These are phyloP conservation scores for Enhydra lutris DNA, from an alignment of 2,113 vertebrate genomes.

Conservation along the genomic window DNA sequence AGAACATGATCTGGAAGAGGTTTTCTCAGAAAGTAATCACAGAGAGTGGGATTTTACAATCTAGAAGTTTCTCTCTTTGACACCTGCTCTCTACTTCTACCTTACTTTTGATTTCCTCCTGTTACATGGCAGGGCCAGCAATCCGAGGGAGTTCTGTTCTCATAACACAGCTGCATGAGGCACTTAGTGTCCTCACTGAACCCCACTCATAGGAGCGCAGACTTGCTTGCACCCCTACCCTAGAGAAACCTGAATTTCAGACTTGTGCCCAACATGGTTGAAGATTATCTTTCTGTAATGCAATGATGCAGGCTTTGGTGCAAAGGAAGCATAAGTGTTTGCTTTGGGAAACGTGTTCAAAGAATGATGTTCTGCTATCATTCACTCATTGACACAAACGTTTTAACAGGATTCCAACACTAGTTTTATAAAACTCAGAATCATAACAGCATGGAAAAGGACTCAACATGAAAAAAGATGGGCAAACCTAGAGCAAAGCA, in stretches of 20 bases:
- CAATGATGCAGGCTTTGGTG: neutral
- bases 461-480: neutral
- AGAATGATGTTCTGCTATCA: constrained; percentile 3
- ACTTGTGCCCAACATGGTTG: neutral
- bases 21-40: neutral
- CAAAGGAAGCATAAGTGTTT: neutral
- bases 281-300: neutral
- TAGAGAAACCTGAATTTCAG: neutral
- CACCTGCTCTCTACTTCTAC: neutral
- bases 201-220: neutral
- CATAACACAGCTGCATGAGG: neutral
- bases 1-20: neutral
- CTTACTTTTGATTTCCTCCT: neutral
- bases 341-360: neutral
- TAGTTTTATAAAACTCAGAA: neutral
- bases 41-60: neutral
- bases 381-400: constrained; percentile 27
- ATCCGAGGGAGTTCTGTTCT: neutral
- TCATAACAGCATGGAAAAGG: neutral
- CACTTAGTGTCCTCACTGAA: neutral
- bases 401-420: neutral
- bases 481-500: neutral
- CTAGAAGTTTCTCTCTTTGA: neutral
- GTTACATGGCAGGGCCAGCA: neutral
- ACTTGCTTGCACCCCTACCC: neutral